phyloP scores from a whole-genome alignment of 2,113 vertebrate genomes.

The Paramisgurnus dabryanus region DNA sequence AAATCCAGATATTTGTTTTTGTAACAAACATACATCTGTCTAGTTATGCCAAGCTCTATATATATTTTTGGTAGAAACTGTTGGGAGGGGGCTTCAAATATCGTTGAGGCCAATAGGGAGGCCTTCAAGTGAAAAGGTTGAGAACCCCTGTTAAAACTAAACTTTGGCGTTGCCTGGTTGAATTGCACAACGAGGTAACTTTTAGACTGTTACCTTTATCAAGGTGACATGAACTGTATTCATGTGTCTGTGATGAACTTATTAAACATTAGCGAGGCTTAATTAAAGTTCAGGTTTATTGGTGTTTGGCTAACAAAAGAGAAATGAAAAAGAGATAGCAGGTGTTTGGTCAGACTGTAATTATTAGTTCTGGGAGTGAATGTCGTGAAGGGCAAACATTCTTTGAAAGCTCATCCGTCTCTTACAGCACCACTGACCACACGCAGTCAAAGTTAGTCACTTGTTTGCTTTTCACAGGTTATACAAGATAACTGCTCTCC shows the following conservation, averaged over 20 bases:
- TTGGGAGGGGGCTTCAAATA: too few relatives aligned
- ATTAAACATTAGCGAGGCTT: conserved; percentile 57
- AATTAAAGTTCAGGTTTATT: conserved; percentile 56
- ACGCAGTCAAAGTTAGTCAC: neutral
- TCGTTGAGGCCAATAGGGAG: too few relatives aligned
- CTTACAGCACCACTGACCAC: neutral
- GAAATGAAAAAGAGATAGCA: conserved; percentile 55
- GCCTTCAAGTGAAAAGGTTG: too few relatives aligned
- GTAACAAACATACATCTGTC: too few relatives aligned
- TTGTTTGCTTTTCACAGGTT: neutral
- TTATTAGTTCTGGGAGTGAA: conserved; percentile 20
- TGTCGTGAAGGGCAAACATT: conserved; percentile 29
- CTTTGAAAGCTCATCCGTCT: conserved; percentile 17
- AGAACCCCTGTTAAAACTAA: too few relatives aligned
- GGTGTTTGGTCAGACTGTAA: conserved; percentile 22
- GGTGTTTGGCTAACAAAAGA: conserved; percentile 10
- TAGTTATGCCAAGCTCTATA: too few relatives aligned
- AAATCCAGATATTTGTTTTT: too few relatives aligned
- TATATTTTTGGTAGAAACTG: too few relatives aligned
- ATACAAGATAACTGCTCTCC: conserved; percentile 10
- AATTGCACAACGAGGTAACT: neutral
- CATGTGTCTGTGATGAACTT: conserved; percentile 53
- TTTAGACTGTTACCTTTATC: conserved; percentile 64
- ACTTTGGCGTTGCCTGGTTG: too few relatives aligned
- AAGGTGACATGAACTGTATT: conserved; percentile 60